Percentiles rank a stretch among this genome's conserved stretches.
phyloP scores from a whole-genome alignment of 1,140 invertebrate genomes.

The Drosophila busckii region DNA sequence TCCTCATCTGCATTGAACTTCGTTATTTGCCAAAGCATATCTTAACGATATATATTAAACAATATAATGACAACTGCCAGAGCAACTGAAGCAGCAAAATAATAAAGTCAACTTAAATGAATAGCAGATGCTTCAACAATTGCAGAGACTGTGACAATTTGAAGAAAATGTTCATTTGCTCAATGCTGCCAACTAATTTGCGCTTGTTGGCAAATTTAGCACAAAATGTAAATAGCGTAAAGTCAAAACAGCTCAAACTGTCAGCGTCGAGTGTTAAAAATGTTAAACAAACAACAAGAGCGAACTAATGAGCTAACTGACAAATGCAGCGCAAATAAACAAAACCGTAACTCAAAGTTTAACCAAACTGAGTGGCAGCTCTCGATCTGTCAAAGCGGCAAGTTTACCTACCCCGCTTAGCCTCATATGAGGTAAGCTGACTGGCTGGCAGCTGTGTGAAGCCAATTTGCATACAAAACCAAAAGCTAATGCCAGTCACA shows the following conservation, averaged over 20 bases:
- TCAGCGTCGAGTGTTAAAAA: conserved; percentile 64
- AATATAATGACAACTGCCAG: too few species aligned
- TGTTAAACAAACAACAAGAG: conserved; percentile 56
- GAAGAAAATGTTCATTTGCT: conserved; percentile 27
- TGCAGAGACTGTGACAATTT: conserved; percentile 27
- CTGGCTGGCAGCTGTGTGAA: conserved; percentile 1
- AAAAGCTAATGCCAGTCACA: conserved; percentile 28
- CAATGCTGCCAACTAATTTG: conserved; percentile 57
- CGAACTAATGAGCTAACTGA: conserved; percentile 56
- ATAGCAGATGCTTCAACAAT: conserved; percentile 25
- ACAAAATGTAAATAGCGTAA: conserved; percentile 21
- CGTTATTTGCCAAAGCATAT: too few species aligned
- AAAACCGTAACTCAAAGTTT: conserved; percentile 29
- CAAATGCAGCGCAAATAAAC: conserved; percentile 43
- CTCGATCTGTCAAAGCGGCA: conserved; percentile 30
- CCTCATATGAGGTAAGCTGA: neutral
- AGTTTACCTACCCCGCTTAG: too few species aligned
- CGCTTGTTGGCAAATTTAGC: conserved; percentile 45
- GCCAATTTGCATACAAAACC: conserved; percentile 60
- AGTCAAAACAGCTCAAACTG: conserved; percentile 39
- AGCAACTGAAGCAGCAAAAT: conserved; percentile 36
- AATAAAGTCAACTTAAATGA: conserved; percentile 55
- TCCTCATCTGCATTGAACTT: too few species aligned
- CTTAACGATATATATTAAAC: too few species aligned
- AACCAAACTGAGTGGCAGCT: conserved; percentile 18